Evolutionary conservation across 2,888 invertebrate genomes (phyloP).

Genomic region (Caenorhabditis virilis): DNA sequence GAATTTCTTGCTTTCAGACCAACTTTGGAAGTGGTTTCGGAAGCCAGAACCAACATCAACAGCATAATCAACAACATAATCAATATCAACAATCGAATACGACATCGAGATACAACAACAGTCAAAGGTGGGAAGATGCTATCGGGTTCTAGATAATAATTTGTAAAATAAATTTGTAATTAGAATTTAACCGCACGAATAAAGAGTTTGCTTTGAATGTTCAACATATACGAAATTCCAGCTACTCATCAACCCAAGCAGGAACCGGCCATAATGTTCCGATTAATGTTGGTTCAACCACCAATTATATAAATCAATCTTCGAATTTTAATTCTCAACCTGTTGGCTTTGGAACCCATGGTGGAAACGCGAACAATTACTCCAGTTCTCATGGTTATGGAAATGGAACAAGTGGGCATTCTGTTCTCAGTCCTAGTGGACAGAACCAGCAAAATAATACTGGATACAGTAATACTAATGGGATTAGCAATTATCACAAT

Average conservation of each 20-base stretch:
- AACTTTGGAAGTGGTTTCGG: neutral
- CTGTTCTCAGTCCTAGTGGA: slow-evolving; percentile 3
- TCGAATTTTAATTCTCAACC: slow-evolving; percentile 26
- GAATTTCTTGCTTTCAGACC: no score
- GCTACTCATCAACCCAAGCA: no score
- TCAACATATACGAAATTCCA: neutral
- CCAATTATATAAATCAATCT: slow-evolving; percentile 14
- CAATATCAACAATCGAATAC: no score
- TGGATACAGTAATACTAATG: no score
- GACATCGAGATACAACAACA: slow-evolving; percentile 7
- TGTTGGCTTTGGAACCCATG: slow-evolving; percentile 10
- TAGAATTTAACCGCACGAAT: slow-evolving; percentile 5
- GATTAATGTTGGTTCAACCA: slow-evolving; percentile 11
- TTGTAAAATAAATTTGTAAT: neutral
- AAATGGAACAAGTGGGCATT: slow-evolving; percentile 12
- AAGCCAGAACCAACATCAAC: slow-evolving; percentile 1
- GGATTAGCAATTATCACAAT: no score
- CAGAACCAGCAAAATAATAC: neutral
- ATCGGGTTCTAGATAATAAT: slow-evolving; percentile 9
- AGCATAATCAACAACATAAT: slow-evolving; percentile 4
- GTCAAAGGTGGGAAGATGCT: slow-evolving; percentile 41
- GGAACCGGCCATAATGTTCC: no score
- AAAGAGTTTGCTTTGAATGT: neutral
- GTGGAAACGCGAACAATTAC: no score
- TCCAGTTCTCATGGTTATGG: slow-evolving; percentile 3